These are phyloP conservation scores for Trichosurus vulpecula DNA, from an alignment of 2,797 vertebrate species.

Conservation along the genomic window DNA sequence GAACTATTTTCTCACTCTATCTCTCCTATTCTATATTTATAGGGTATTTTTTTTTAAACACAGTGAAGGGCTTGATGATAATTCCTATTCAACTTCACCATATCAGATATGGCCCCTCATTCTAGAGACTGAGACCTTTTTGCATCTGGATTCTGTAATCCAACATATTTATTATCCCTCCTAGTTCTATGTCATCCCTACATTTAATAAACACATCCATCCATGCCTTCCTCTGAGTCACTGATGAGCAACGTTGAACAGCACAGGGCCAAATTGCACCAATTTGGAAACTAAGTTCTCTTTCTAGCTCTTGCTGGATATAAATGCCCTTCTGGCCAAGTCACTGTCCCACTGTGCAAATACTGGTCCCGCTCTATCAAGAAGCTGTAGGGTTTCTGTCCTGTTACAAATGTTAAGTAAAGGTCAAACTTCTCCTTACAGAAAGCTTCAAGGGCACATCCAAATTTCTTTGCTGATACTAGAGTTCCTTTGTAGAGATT, in stretches of 20 bases:
- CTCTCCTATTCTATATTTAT: neutral
- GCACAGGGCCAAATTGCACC: neutral
- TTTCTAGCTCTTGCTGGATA: neutral
- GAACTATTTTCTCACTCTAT: neutral
- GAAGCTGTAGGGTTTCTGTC: neutral
- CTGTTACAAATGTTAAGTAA: neutral
- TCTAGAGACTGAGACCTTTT: neutral
- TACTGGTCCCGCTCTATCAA: neutral
- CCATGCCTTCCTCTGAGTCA: neutral
- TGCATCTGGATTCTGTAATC: neutral
- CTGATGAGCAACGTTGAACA: neutral
- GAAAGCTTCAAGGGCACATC: neutral
- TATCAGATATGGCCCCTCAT: neutral
- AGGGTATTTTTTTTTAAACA: neutral
- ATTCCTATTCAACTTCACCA: neutral
- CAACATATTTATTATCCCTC: neutral
- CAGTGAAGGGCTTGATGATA: neutral
- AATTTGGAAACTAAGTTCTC: neutral
- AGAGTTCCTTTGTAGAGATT: neutral
- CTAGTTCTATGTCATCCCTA: neutral
- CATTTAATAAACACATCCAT: neutral
- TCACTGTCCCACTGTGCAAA: neutral
- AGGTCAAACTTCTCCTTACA: conserved; percentile 4
- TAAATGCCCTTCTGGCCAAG: neutral
- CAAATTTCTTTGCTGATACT: neutral